Evolutionary conservation across 2,888 invertebrate species (phyloP).

Genomic region (Leucophenga montana): DNA sequence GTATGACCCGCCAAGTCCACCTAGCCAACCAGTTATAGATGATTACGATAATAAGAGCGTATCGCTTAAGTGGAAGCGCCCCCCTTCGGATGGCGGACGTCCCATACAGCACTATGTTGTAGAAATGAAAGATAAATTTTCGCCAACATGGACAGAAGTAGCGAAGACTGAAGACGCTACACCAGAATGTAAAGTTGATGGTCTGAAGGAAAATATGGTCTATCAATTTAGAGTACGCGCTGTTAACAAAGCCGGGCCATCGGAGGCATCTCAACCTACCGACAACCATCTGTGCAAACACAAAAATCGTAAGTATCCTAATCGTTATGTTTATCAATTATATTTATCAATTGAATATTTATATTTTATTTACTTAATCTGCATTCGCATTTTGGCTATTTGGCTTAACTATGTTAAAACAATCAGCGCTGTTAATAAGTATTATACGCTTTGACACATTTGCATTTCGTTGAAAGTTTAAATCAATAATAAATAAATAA

Average conservation of each 20-base stretch:
- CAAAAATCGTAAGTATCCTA: conserved; percentile 85
- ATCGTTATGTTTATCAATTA: background rate
- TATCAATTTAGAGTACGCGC: conserved; percentile 92
- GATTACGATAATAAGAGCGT: conserved; percentile 96
- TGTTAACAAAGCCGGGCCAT: conserved; percentile 90
- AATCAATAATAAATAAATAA: too few relatives aligned
- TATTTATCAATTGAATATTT: too few relatives aligned
- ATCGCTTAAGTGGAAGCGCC: conserved; percentile 91
- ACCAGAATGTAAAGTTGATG: conserved; percentile 85
- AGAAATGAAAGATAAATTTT: conserved; percentile 92
- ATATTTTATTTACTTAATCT: too few relatives aligned
- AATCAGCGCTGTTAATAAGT: too few relatives aligned
- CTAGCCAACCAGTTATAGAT: conserved; percentile 90
- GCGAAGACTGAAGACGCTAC: conserved; percentile 83
- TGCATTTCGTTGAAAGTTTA: too few relatives aligned
- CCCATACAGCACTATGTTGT: conserved; percentile 91
- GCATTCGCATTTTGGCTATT: too few relatives aligned
- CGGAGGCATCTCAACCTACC: conserved; percentile 91
- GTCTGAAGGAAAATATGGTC: conserved; percentile 88
- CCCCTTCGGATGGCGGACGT: conserved; percentile 91
- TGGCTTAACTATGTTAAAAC: too few relatives aligned
- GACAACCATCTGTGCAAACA: conserved; percentile 96
- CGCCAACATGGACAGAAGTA: conserved; percentile 88
- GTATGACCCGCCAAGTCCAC: conserved; percentile 89
- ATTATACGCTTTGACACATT: too few relatives aligned